A percentile compares a stretch with the other conserved stretches of the same genome.
Evolutionary conservation across 2,113 vertebrate genomes (phyloP).

Genomic region (Heteronetta atricapilla): DNA sequence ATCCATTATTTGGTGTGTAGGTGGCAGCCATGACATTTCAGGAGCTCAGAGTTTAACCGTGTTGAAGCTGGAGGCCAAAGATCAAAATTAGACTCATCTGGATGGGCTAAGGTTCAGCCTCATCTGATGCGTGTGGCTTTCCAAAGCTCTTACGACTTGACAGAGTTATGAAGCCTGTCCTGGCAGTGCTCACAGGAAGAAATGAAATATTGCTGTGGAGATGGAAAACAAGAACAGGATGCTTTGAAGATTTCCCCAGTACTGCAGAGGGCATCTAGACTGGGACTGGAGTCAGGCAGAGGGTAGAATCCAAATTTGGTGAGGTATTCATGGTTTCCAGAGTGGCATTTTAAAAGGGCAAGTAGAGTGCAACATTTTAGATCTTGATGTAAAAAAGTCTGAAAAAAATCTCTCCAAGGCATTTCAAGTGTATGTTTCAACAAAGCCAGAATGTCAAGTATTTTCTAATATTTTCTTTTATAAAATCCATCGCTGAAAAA

Average conservation of each 20-base stretch:
- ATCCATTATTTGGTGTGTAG: neutral
- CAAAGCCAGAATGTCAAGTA: neutral
- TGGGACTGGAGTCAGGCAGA: neutral
- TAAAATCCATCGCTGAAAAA: neutral
- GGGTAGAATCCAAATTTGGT: neutral
- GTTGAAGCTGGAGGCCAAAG: slow-evolving; percentile 6
- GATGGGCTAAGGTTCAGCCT: neutral
- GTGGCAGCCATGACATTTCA: slow-evolving; percentile 32
- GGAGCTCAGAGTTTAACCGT: slow-evolving; percentile 2
- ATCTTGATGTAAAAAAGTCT: neutral
- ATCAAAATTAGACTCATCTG: slow-evolving; percentile 18
- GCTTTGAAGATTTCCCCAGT: neutral
- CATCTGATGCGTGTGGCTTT: neutral
- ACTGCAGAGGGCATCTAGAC: neutral
- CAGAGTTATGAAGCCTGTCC: neutral
- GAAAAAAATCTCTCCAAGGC: neutral
- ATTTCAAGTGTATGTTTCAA: neutral
- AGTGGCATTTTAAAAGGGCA: neutral
- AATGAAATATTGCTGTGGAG: neutral
- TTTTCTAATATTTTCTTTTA: neutral
- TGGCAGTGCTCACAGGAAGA: neutral
- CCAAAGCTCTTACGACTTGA: neutral
- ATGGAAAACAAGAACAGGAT: slow-evolving; percentile 4
- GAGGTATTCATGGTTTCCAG: neutral
- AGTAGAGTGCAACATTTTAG: neutral